Conservation (phyloP, 30 jellyfish, hydroid and myxozoan species). For the Turritopsis dohrnii region DNA sequence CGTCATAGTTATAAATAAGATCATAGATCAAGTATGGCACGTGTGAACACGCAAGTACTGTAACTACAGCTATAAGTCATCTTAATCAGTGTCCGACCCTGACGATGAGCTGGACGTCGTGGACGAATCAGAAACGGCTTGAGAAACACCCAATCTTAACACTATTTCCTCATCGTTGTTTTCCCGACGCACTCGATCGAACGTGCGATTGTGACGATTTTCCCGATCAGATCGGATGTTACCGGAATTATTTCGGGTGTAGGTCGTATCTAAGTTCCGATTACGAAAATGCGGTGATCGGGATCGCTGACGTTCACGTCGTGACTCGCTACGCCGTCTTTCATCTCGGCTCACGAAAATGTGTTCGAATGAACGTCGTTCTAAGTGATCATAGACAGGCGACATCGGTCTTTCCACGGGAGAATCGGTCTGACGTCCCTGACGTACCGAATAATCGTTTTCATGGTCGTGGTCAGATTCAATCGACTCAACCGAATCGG, state of each 20-base stretch:
- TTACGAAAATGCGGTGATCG: conserved; percentile 19
- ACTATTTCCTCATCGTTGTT: conserved; percentile 11
- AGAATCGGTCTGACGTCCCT: not conserved
- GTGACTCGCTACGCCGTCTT: not conserved
- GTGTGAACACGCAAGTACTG: no score
- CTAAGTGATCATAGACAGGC: conserved; percentile 14
- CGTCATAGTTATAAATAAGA: no score
- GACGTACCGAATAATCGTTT: not conserved
- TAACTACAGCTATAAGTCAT: not conserved
- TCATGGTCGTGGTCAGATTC: conserved; percentile 15
- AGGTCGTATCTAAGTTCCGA: not conserved
- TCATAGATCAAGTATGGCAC: no score
- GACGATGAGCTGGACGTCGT: conserved; percentile 15
- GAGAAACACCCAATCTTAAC: conserved; percentile 34
- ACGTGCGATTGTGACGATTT: conserved; percentile 1
- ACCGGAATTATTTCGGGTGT: not conserved
- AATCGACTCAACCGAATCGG: conserved; percentile 33
- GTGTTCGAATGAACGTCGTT: not conserved
- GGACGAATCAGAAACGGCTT: conserved; percentile 30
- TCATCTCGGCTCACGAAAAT: not conserved
- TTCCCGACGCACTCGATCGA: not conserved
- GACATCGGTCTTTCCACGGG: conserved; percentile 5
- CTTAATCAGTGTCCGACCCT: conserved; percentile 18
- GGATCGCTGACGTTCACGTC: not conserved
- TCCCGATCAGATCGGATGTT: conserved; percentile 14